Evolutionary conservation across 2,797 vertebrate genomes (phyloP).

Genomic region (Apogon talboti): DNA sequence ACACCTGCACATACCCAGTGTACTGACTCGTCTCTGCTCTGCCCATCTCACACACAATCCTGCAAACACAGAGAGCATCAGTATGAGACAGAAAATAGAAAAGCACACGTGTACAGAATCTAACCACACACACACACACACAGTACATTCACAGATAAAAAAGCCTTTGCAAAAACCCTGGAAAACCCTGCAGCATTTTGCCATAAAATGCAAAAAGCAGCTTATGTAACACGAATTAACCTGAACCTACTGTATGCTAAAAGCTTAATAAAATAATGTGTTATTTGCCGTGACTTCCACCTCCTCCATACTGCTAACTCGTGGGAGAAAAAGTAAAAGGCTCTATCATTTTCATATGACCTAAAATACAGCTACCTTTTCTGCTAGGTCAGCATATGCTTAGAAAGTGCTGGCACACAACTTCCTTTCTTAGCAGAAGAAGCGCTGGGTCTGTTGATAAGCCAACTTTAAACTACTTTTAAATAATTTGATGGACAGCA

Average conservation of each 20-base stretch:
- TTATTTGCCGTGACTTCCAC: conserved; percentile 40
- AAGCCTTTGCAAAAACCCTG: not conserved
- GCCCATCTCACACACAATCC: conserved; percentile 98
- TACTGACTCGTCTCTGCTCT: conserved; percentile 94
- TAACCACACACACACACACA: no score
- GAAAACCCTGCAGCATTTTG: conserved; percentile 8
- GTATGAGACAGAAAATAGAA: not conserved
- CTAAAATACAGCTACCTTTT: conserved; percentile 62
- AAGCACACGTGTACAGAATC: not conserved
- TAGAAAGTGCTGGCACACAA: conserved; percentile 69
- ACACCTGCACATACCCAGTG: conserved; percentile 93
- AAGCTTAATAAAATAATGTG: conserved; percentile 47
- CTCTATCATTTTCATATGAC: conserved; percentile 67
- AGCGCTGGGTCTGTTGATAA: conserved; percentile 70
- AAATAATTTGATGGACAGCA: conserved; percentile 68
- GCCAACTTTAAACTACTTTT: conserved; percentile 73
- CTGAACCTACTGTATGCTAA: conserved; percentile 31
- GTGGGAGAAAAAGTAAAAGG: conserved; percentile 51
- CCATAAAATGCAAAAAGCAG: conserved; percentile 19
- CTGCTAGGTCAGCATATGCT: conserved; percentile 70
- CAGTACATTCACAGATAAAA: not conserved
- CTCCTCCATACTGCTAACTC: conserved; percentile 33
- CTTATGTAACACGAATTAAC: conserved; percentile 45
- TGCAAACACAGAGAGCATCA: conserved; percentile 69
- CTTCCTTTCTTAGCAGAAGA: conserved; percentile 63